A percentile compares a stretch with the other conserved stretches of the same genome.
Evolutionary conservation across 2,113 vertebrate species (phyloP).

Genomic region (Cyprinodon tularosa): DNA sequence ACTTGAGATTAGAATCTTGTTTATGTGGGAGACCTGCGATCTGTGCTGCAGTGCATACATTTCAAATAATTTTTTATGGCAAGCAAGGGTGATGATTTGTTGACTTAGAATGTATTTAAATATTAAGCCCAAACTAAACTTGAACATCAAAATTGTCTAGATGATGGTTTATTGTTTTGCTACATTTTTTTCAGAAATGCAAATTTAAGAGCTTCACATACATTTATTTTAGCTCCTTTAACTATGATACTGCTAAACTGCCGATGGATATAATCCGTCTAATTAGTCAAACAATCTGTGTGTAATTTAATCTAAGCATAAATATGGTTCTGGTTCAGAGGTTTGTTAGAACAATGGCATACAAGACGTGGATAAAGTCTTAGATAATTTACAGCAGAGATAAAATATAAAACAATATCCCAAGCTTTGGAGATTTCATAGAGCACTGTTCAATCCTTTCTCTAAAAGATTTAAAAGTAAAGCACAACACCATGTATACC

Average conservation of each 20-base stretch:
- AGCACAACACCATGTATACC: no score
- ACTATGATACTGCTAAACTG: background rate
- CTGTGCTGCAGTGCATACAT: constrained; percentile 37
- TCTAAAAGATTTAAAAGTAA: background rate
- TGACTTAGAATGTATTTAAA: background rate
- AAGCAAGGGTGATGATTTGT: background rate
- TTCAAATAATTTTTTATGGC: constrained; percentile 17
- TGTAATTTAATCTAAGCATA: background rate
- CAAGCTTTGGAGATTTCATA: background rate
- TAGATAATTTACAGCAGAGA: background rate
- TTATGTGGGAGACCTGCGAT: constrained; percentile 64
- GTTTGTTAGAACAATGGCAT: background rate
- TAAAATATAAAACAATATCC: background rate
- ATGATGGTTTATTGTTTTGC: background rate
- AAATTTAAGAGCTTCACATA: no score
- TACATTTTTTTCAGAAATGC: background rate
- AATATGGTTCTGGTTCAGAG: background rate
- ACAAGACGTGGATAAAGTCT: background rate
- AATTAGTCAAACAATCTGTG: background rate
- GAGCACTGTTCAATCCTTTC: background rate
- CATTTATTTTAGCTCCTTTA: background rate
- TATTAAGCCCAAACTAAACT: background rate
- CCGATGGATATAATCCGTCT: background rate
- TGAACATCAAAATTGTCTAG: background rate
- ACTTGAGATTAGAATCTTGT: constrained; percentile 75